Conservation (phyloP, 2,888 invertebrate genomes). For the Nephrocerus scutellatus region DNA sequence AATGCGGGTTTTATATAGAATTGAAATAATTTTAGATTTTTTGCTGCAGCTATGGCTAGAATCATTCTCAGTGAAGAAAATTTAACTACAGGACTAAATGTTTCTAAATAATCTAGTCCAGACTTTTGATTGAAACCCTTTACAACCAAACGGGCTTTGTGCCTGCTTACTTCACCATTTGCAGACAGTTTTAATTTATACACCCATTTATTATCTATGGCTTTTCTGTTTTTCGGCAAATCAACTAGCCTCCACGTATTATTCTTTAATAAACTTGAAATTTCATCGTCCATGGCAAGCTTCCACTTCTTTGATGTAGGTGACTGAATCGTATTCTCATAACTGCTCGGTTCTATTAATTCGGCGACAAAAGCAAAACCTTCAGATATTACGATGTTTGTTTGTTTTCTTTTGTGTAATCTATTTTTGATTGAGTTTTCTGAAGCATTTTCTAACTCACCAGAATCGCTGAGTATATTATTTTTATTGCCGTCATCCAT, state of each 20-base stretch:
- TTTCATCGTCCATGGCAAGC: constrained; percentile 10
- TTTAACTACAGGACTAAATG: constrained; percentile 10
- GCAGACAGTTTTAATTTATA: constrained; percentile 13
- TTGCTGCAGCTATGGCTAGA: constrained; percentile 21
- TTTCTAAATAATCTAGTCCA: constrained; percentile 6
- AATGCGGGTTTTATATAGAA: constrained; percentile 15
- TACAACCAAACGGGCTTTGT: constrained; percentile 4
- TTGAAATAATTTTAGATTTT: constrained; percentile 17
- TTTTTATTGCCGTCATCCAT: no score
- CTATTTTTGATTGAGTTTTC: no score
- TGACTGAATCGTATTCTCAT: constrained; percentile 5
- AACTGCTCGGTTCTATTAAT: neutral
- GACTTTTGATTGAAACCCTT: constrained; percentile 7
- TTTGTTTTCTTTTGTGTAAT: no score
- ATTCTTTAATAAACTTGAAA: constrained; percentile 7
- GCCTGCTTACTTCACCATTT: constrained; percentile 1
- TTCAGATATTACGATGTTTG: no score
- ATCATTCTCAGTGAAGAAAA: constrained; percentile 6
- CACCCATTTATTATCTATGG: constrained; percentile 16
- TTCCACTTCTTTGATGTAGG: constrained; percentile 6
- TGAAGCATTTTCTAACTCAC: no score
- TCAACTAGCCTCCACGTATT: constrained; percentile 12
- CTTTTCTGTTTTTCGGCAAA: constrained; percentile 3
- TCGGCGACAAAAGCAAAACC: no score
- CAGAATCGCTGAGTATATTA: no score